Evolutionary conservation across 2,888 invertebrate species (phyloP).

Genomic region (Hypena proboscidalis): DNA sequence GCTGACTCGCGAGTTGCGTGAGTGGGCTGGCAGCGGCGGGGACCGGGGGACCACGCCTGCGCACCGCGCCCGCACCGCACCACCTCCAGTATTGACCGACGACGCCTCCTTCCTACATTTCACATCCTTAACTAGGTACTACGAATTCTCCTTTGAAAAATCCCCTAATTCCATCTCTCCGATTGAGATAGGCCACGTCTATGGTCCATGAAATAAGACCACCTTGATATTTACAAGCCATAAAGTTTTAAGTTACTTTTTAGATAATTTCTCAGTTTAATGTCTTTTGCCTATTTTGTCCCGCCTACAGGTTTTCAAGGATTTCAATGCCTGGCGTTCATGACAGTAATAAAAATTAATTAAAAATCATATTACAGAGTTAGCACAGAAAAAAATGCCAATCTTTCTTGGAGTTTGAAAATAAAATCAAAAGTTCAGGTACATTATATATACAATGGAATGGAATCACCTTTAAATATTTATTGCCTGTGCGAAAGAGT

Average conservation of each 20-base stretch:
- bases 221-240: constrained; percentile 47
- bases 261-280: constrained; percentile 12
- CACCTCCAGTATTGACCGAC: constrained; percentile 85
- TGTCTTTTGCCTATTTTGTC: constrained; percentile 12
- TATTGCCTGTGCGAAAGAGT: constrained; percentile 7
- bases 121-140: constrained; percentile 83
- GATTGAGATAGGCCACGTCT: constrained; percentile 78
- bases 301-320: constrained; percentile 5
- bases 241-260: constrained; percentile 26
- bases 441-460: constrained; percentile 12
- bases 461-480: constrained; percentile 9
- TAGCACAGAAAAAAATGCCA: constrained; percentile 14
- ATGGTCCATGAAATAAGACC: constrained; percentile 52
- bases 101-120: constrained; percentile 83
- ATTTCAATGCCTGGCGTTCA: constrained; percentile 19
- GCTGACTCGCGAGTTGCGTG: constrained; percentile 82
- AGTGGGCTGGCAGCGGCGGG: constrained; percentile 65
- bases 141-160: constrained; percentile 81
- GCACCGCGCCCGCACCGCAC: constrained; percentile 76
- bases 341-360: constrained; percentile 18
- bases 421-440: constrained; percentile 7
- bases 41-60: constrained; percentile 74
- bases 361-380: constrained; percentile 20
- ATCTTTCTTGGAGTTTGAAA: constrained; percentile 3
- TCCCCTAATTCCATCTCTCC: constrained; percentile 73